Evolutionary conservation across 2,113 vertebrate species (phyloP).

Genomic region (Taurulus bubalis): DNA sequence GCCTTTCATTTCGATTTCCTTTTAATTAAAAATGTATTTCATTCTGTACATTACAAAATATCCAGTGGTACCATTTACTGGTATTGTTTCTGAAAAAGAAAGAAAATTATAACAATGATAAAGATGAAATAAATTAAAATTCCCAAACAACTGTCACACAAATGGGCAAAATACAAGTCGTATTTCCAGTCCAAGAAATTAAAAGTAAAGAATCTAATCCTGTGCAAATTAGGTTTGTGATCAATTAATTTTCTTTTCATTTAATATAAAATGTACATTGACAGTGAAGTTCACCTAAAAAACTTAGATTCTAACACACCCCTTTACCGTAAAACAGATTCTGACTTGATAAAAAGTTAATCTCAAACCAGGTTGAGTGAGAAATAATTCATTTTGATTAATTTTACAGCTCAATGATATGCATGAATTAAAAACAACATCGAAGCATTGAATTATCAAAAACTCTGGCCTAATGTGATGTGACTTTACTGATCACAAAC

Average conservation of each 20-base stretch:
- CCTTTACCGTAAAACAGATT: not conserved
- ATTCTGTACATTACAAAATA: slow-evolving; percentile 69
- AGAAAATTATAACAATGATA: not conserved
- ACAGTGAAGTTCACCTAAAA: slow-evolving; percentile 1
- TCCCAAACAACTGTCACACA: not conserved
- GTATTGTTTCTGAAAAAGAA: slow-evolving; percentile 9
- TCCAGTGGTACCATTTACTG: slow-evolving; percentile 64
- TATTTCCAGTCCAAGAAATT: slow-evolving; percentile 42
- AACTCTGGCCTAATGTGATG: not conserved
- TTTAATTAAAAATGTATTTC: slow-evolving; percentile 59
- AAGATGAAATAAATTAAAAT: slow-evolving; percentile 63
- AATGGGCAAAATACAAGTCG: slow-evolving; percentile 48
- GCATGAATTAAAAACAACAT: not conserved
- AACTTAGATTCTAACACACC: not conserved
- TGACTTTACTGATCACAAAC: not conserved
- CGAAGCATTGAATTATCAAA: not conserved
- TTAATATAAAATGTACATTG: not conserved
- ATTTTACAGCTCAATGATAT: slow-evolving; percentile 13
- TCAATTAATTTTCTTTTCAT: not conserved
- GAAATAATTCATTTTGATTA: not conserved
- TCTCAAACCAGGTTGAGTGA: not conserved
- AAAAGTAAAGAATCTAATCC: not conserved
- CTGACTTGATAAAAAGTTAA: not conserved
- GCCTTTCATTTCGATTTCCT: not conserved
- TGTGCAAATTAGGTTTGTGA: slow-evolving; percentile 18